phyloP scores from a whole-genome alignment of 2,797 vertebrate genomes.

The Astyanax mexicanus region DNA sequence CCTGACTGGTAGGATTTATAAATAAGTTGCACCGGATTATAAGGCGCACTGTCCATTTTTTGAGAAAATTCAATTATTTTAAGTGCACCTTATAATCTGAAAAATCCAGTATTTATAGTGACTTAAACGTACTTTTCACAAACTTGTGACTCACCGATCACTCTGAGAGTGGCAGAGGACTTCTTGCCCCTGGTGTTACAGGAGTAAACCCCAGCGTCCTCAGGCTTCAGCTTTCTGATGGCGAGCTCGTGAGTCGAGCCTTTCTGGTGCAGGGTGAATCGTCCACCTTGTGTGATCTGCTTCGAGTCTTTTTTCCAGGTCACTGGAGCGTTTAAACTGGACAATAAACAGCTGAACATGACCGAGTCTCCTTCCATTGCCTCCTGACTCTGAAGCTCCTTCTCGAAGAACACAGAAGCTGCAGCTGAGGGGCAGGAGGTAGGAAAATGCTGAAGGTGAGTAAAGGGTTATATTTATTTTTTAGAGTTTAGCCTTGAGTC shows the following conservation, averaged over 20 bases:
- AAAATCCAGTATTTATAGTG: no score
- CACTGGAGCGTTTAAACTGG: slow-evolving; percentile 76
- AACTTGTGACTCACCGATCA: slow-evolving; percentile 81
- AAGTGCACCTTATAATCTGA: no score
- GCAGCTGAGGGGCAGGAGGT: slow-evolving; percentile 69
- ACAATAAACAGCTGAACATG: slow-evolving; percentile 83
- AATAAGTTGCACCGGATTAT: no score
- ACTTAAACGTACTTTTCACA: no score
- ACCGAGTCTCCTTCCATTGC: slow-evolving; percentile 80
- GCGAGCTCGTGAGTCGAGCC: slow-evolving; percentile 69
- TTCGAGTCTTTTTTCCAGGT: slow-evolving; percentile 85
- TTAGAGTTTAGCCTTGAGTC: no score
- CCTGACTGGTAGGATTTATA: no score
- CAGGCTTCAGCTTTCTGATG: slow-evolving; percentile 73
- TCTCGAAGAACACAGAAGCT: slow-evolving; percentile 81
- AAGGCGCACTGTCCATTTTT: no score
- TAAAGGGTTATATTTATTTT: no score
- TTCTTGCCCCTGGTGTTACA: slow-evolving; percentile 84
- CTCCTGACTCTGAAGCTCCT: slow-evolving; percentile 76
- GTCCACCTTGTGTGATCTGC: slow-evolving; percentile 76
- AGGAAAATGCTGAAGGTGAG: neutral
- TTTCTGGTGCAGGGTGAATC: slow-evolving; percentile 78
- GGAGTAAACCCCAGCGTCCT: slow-evolving; percentile 82
- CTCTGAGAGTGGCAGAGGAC: slow-evolving; percentile 77
- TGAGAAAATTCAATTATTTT: no score